phyloP scores from a whole-genome alignment of 2,113 vertebrate species.

The Periophthalmus modestus region DNA sequence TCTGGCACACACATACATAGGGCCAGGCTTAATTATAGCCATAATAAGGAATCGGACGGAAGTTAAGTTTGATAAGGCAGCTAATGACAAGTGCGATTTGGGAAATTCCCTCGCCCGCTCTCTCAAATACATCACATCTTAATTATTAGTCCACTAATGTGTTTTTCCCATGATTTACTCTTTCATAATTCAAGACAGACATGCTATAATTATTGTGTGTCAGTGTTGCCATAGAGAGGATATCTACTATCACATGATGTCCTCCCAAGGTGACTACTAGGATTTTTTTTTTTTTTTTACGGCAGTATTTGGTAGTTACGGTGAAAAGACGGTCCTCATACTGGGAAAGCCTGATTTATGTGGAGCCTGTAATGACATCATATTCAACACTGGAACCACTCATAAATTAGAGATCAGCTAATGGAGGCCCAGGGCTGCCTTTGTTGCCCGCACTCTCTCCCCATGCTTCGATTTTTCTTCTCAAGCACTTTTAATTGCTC shows the following conservation, averaged over 20 bases:
- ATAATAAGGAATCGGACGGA: conserved; percentile 43
- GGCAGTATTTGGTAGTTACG: conserved; percentile 16
- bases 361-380: conserved; percentile 72
- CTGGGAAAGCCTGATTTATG: conserved; percentile 68
- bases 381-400: conserved; percentile 51
- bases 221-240: conserved; percentile 51
- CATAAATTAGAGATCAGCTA: conserved; percentile 70
- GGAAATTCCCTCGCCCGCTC: conserved; percentile 26
- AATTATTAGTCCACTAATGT: conserved; percentile 66
- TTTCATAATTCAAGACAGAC: conserved; percentile 49
- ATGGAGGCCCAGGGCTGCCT: conserved; percentile 57
- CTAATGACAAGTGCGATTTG: conserved; percentile 69
- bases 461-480: background rate
- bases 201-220: conserved; percentile 56
- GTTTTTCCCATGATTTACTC: conserved; percentile 58
- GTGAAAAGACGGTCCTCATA: conserved; percentile 33
- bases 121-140: conserved; percentile 58
- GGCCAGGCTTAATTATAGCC: conserved; percentile 58
- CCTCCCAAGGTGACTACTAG: conserved; percentile 78
- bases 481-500: conserved; percentile 28
- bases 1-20: conserved; percentile 10
- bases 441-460: conserved; percentile 41
- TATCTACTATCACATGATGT: conserved; percentile 56
- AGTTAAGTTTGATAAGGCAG: conserved; percentile 62
- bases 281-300: conserved; percentile 46